These are phyloP conservation scores for Protaetia brevitarsis DNA, from an alignment of 1,140 invertebrate genomes.

Conservation along the genomic window DNA sequence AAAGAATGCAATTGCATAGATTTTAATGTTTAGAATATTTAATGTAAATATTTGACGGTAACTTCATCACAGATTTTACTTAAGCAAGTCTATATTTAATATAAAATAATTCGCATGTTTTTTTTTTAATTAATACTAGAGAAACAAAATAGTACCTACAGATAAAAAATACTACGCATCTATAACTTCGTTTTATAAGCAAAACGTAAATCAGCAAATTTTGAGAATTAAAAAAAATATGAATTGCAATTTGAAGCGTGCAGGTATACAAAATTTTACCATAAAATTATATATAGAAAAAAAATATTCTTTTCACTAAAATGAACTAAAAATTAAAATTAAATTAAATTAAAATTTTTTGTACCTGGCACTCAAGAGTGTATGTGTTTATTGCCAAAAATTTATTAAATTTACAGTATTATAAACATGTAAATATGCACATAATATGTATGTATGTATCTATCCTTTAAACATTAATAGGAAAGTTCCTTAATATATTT, in stretches of 20 bases:
- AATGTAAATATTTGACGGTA: background rate
- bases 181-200: no score
- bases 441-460: background rate
- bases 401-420: conserved; percentile 3
- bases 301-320: background rate
- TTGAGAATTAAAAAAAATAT: background rate
- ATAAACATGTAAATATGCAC: background rate
- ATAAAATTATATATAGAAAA: background rate
- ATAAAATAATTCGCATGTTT: background rate
- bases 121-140: background rate
- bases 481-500: background rate
- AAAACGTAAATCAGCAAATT: background rate
- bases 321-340: background rate
- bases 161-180: no score
- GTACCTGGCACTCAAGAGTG: background rate
- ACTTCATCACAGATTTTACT: background rate
- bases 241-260: background rate
- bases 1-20: background rate
- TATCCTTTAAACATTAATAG: no score
- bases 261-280: background rate
- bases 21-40: conserved; percentile 1
- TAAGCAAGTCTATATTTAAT: background rate
- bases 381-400: background rate
- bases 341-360: background rate
- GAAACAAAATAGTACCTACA: background rate